Evolutionary conservation across 2,797 vertebrate genomes (phyloP), one percentile per base, ranked within the genome.

Genomic region (Nannoperca australis): DNA sequence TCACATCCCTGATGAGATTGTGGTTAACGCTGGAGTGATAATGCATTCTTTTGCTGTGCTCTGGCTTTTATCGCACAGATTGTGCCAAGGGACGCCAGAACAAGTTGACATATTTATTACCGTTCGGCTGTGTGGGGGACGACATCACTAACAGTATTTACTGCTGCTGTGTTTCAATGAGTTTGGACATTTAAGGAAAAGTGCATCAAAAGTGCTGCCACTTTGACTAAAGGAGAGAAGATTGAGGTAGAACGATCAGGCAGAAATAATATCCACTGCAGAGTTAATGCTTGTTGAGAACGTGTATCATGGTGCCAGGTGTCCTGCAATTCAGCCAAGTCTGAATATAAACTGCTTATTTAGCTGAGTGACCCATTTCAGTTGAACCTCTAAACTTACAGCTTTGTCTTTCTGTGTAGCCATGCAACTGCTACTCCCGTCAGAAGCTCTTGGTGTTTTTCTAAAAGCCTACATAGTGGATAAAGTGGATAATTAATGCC

Each of bases 61-160:
- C 73, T 79, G 78, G 74, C 60, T 75, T 78, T 79, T 61, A 55
- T 69, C 66, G 50, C 59, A 24, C 36, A 50, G 42, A 58, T 8
- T 53, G 63, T 71, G 72, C 62, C 64, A 55, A 36, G 30, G 51
- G 30, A 12, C 34, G 8, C 30, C 44, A 47, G 60, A 73, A 66
- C 77, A 75, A 51, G 50, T 7, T 80, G 78, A 78, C 66, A 79
- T 80, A 56, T 85, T 83, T 77, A 78, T 70, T 56, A 50, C 30
- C 1, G 36, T 65, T 59, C 1, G 6, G 36, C 38, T 64, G 27
- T 56, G 36, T 67, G n/a, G 38, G 54, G 38, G 38, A 5, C 30
- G 12, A n/a, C 22, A 47, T 67, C 24, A 7, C 32, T 70, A 20
- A 42, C 2, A 47, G 20, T 45, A 45, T 81, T 84, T 75, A 69